phyloP scores from a whole-genome alignment of 2,113 vertebrate genomes.

The Arothron firmamentum region DNA sequence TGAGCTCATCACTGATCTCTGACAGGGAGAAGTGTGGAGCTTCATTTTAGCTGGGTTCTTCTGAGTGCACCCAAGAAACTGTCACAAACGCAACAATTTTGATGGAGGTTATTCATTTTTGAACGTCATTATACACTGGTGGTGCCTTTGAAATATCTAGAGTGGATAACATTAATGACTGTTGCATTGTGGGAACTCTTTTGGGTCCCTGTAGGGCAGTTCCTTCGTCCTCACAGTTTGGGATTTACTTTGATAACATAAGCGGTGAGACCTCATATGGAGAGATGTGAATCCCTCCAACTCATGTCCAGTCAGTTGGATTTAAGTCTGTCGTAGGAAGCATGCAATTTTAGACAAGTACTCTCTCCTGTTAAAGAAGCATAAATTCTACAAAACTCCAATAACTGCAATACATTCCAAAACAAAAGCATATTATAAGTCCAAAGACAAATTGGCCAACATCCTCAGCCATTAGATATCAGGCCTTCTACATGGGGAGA shows the following conservation, averaged over 20 bases:
- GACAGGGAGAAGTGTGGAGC: neutral
- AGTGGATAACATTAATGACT: too few relatives aligned
- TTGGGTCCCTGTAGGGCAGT: too few relatives aligned
- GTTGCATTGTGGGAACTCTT: too few relatives aligned
- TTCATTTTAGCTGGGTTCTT: neutral
- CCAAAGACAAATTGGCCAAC: neutral
- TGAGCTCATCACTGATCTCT: constrained; percentile 39
- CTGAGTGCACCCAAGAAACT: neutral
- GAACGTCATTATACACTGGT: neutral
- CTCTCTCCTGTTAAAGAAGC: neutral
- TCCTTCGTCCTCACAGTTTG: too few relatives aligned
- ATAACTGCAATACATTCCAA: neutral
- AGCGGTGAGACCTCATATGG: too few relatives aligned
- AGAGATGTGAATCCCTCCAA: too few relatives aligned
- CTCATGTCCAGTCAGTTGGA: too few relatives aligned
- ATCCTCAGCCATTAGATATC: too few relatives aligned
- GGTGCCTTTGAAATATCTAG: neutral
- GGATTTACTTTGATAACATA: too few relatives aligned
- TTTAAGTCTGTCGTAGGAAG: too few relatives aligned
- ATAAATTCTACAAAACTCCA: neutral
- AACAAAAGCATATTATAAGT: neutral
- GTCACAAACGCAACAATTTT: neutral
- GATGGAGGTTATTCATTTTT: neutral
- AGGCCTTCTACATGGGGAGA: too few relatives aligned
- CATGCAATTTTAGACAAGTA: too few relatives aligned